Conservation (phyloP, 2,113 vertebrate genomes). For the Pelusios castaneus region DNA sequence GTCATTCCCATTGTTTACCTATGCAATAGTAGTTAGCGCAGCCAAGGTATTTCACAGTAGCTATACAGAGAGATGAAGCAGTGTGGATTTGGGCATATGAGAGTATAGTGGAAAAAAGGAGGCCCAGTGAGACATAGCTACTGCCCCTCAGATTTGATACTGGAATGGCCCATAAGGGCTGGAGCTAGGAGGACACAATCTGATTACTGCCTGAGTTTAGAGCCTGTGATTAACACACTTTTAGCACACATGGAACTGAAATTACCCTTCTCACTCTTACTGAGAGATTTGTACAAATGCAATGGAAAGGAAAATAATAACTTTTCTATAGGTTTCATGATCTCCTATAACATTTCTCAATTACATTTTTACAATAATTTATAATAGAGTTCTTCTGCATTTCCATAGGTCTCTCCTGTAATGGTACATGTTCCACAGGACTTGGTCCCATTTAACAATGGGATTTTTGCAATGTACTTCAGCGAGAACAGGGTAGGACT, state of each 20-base stretch:
- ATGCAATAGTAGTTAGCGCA: conserved; percentile 46
- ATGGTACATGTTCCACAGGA: neutral
- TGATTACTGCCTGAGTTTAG: neutral
- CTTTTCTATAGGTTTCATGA: neutral
- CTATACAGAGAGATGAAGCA: neutral
- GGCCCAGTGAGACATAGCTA: neutral
- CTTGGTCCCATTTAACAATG: neutral
- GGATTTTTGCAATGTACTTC: neutral
- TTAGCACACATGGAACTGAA: neutral
- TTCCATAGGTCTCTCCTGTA: neutral
- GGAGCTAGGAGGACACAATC: neutral
- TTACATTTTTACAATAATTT: neutral
- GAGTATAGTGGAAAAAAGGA: neutral
- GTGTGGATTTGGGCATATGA: neutral
- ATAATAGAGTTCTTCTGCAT: neutral
- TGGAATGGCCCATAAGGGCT: neutral
- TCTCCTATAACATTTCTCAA: neutral
- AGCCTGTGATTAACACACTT: neutral
- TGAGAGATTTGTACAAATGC: neutral
- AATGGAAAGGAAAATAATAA: neutral
- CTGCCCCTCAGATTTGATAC: neutral
- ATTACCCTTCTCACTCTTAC: neutral
- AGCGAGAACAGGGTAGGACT: neutral
- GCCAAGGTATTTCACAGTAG: conserved; percentile 3
- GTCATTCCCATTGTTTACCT: conserved; percentile 60